Evolutionary conservation across 2,797 vertebrate genomes (phyloP).

Genomic region (Borostomias antarcticus): DNA sequence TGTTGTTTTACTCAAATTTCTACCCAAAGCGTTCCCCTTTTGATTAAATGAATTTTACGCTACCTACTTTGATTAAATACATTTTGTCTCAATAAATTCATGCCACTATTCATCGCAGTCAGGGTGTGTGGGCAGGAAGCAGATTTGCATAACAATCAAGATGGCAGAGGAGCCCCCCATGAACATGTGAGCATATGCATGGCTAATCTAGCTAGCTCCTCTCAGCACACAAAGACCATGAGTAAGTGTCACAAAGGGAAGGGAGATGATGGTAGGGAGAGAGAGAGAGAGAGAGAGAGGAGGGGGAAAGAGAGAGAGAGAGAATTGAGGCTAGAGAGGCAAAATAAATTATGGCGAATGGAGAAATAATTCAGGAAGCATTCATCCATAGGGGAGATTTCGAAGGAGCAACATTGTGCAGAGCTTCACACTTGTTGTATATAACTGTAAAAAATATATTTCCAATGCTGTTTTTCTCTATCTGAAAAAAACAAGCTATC

Average conservation of each 20-base stretch:
- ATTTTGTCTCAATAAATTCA: constrained; percentile 46
- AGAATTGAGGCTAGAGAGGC: background rate
- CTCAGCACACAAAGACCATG: background rate
- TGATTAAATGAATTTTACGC: constrained; percentile 28
- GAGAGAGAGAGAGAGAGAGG: background rate
- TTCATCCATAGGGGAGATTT: background rate
- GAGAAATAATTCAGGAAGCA: constrained; percentile 16
- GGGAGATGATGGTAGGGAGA: background rate
- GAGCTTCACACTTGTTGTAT: no score
- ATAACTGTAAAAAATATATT: no score
- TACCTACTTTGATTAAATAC: constrained; percentile 40
- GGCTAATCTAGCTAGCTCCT: constrained; percentile 27
- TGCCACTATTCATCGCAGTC: constrained; percentile 40
- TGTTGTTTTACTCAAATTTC: background rate
- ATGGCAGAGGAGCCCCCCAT: constrained; percentile 38
- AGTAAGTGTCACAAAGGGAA: background rate
- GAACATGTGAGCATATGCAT: constrained; percentile 37
- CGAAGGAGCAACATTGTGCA: background rate
- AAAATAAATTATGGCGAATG: constrained; percentile 1
- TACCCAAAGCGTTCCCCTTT: background rate
- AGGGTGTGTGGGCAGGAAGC: constrained; percentile 34
- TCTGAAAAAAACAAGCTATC: background rate
- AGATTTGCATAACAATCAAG: constrained; percentile 50
- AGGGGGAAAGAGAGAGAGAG: background rate
- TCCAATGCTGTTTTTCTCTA: background rate